phyloP scores from a whole-genome alignment of 2,888 invertebrate genomes.

The Heliconius cydno region DNA sequence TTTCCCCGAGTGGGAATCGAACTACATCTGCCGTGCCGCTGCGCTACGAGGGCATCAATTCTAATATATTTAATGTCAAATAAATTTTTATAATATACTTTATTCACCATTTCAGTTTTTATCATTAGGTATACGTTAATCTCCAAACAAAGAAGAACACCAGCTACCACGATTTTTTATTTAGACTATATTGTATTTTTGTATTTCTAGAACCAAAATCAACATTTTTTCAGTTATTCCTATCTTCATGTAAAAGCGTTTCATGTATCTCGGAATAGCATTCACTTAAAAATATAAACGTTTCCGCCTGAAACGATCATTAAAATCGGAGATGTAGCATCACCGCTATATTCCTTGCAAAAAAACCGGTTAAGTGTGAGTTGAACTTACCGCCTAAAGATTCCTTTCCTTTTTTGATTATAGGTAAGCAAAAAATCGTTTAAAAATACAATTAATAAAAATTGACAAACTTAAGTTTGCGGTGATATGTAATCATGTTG shows the following conservation, averaged over 20 bases:
- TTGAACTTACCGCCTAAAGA: neutral
- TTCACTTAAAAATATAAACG: conserved; percentile 18
- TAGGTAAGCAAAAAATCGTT: no score
- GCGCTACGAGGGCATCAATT: no score
- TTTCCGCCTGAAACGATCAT: conserved; percentile 17
- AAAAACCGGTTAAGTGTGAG: neutral
- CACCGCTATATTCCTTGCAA: conserved; percentile 15
- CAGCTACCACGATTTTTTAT: neutral
- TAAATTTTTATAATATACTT: neutral
- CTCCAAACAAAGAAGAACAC: neutral
- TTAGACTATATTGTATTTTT: no score
- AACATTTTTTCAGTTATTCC: neutral
- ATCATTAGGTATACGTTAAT: neutral
- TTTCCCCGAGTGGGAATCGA: neutral
- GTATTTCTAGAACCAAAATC: neutral
- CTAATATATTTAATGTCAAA: no score
- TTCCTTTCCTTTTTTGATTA: neutral
- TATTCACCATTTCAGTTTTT: neutral
- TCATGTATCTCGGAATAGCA: neutral
- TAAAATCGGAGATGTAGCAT: conserved; percentile 22
- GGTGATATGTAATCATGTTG: neutral
- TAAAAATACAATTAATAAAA: neutral
- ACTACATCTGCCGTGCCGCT: neutral
- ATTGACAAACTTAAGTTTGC: neutral
- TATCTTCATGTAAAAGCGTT: conserved; percentile 7